Evolutionary conservation across 2,888 invertebrate species (phyloP).

Genomic region (Alcis repandata): DNA sequence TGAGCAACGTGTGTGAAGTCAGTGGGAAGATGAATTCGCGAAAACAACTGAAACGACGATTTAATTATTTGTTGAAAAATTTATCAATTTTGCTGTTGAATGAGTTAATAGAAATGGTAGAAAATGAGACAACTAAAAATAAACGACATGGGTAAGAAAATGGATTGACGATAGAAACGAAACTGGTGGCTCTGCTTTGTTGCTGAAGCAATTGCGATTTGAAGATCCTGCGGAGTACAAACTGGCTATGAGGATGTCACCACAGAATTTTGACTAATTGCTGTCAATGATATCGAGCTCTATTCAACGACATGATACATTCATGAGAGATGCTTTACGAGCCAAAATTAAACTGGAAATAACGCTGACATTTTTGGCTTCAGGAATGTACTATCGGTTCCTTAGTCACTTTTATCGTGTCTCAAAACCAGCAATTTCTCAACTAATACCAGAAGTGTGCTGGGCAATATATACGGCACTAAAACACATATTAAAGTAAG

Average conservation of each 20-base stretch:
- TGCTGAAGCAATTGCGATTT: slow-evolving; percentile 44
- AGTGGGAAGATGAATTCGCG: no score
- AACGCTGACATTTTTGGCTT: slow-evolving; percentile 53
- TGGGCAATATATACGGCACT: slow-evolving; percentile 48
- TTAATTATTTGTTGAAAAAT: no score
- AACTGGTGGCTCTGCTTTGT: slow-evolving; percentile 48
- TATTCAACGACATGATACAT: slow-evolving; percentile 47
- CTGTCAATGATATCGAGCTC: slow-evolving; percentile 44
- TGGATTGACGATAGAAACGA: slow-evolving; percentile 36
- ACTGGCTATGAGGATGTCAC: slow-evolving; percentile 44
- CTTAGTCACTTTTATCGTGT: slow-evolving; percentile 53
- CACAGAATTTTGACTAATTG: slow-evolving; percentile 46
- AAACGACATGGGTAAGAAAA: slow-evolving; percentile 50
- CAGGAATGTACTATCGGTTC: slow-evolving; percentile 42
- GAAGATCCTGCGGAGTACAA: slow-evolving; percentile 47
- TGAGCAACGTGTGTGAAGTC: no score
- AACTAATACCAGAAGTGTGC: slow-evolving; percentile 53
- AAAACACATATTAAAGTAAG: no score
- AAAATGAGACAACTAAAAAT: slow-evolving; percentile 19
- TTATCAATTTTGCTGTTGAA: no score
- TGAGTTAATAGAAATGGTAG: no score
- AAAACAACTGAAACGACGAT: no score
- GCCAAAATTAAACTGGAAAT: slow-evolving; percentile 55
- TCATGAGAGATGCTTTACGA: slow-evolving; percentile 53
- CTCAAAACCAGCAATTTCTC: slow-evolving; percentile 47